Conservation (phyloP, 1,140 invertebrate genomes). For the Metaphire vulgaris region DNA sequence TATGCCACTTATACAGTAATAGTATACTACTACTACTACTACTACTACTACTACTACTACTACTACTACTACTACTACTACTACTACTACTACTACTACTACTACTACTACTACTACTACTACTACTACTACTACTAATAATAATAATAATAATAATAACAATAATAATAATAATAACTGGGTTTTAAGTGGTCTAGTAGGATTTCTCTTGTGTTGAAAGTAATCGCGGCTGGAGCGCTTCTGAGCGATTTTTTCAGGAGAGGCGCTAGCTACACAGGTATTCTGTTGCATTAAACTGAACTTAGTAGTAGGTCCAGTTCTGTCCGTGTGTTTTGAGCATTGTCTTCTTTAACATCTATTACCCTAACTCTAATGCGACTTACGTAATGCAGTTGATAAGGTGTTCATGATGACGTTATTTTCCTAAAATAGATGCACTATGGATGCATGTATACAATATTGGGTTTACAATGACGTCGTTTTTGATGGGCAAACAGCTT, state of each 20-base stretch:
- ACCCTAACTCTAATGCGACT: too few species aligned
- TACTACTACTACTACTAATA: not conserved
- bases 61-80: slow-evolving; percentile 3
- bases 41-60: not conserved
- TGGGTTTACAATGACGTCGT: too few species aligned
- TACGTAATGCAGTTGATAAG: too few species aligned
- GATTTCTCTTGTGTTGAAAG: not conserved
- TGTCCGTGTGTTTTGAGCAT: not conserved
- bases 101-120: not conserved
- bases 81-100: not conserved
- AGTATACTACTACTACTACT: not conserved
- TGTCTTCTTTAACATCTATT: not conserved
- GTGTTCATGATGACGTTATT: too few species aligned
- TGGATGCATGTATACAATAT: too few species aligned
- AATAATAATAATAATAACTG: slow-evolving; percentile 1
- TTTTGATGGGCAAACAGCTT: too few species aligned
- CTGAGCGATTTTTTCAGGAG: too few species aligned
- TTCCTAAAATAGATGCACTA: too few species aligned
- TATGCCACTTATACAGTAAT: not conserved
- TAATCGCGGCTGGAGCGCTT: not conserved
- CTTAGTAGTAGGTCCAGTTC: too few species aligned
- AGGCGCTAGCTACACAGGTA: too few species aligned
- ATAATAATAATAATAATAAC: slow-evolving; percentile 1
- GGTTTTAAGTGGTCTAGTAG: not conserved
- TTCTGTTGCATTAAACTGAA: too few species aligned